A percentile compares a stretch with the other conserved stretches of the same genome.
These are phyloP conservation scores for Polypterus bichir DNA, from an alignment of 2,113 vertebrate species.

Conservation along the genomic window DNA sequence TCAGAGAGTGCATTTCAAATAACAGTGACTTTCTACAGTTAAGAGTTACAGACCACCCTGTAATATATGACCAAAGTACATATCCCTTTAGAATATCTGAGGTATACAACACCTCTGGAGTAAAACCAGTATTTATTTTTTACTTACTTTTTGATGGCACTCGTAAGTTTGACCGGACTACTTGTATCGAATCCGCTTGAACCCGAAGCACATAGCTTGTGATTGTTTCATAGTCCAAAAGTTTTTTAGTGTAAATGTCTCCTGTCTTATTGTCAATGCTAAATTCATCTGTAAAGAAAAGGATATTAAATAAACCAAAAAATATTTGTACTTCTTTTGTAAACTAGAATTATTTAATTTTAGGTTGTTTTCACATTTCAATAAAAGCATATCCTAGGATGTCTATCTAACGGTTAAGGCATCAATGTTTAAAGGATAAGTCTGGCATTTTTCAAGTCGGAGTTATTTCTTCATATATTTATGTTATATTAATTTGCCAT, in stretches of 20 bases:
- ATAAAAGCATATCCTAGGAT: too few relatives aligned
- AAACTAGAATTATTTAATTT: background rate
- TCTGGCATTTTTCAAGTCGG: background rate
- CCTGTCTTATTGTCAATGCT: constrained; percentile 68
- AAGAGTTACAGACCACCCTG: too few relatives aligned
- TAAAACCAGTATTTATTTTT: background rate
- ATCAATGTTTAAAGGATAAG: background rate
- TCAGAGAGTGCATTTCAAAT: too few relatives aligned
- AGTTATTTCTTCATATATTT: background rate
- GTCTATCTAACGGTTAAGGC: background rate
- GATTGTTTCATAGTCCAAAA: constrained; percentile 67
- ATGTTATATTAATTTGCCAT: background rate
- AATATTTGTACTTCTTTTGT: background rate
- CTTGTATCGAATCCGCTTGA: constrained; percentile 70
- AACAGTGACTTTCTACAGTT: too few relatives aligned
- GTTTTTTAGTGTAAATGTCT: constrained; percentile 57
- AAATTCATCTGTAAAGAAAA: constrained; percentile 56
- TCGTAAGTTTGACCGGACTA: constrained; percentile 64
- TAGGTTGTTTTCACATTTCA: too few relatives aligned
- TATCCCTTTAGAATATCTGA: too few relatives aligned
- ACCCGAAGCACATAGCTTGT: constrained; percentile 64
- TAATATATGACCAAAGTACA: too few relatives aligned
- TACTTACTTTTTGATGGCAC: constrained; percentile 80
- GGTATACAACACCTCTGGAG: background rate
- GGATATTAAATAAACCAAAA: background rate